A percentile compares a stretch with the other conserved stretches of the same genome.
phyloP scores from a whole-genome alignment of 1,140 invertebrate genomes.

The Adelges cooleyi region DNA sequence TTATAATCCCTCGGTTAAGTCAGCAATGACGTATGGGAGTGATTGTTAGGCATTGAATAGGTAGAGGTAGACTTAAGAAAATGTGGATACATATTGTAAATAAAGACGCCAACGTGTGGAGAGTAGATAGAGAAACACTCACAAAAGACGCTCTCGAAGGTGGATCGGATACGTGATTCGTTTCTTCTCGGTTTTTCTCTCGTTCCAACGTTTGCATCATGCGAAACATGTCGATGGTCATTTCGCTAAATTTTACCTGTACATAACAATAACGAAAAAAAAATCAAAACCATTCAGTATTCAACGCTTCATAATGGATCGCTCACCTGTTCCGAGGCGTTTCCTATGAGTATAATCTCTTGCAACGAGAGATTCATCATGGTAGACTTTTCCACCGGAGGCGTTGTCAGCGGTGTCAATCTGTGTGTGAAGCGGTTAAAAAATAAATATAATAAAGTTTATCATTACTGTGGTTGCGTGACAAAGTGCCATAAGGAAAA shows the following conservation, averaged over 20 bases:
- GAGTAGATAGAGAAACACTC: constrained; percentile 31
- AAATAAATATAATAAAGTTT: neutral
- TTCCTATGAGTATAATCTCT: constrained; percentile 91
- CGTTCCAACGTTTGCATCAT: constrained; percentile 91
- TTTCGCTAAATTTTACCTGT: constrained; percentile 89
- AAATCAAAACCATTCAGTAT: too few relatives aligned
- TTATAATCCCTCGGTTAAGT: too few relatives aligned
- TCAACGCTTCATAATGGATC: neutral
- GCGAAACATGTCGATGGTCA: constrained; percentile 96
- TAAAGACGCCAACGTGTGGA: too few relatives aligned
- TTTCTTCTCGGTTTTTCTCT: constrained; percentile 69
- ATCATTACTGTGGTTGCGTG: neutral
- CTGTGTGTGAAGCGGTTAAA: constrained; percentile 43
- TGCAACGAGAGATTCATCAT: constrained; percentile 78
- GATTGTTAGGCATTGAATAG: too few relatives aligned
- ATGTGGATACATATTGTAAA: too few relatives aligned
- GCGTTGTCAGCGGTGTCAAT: constrained; percentile 70
- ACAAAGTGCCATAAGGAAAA: constrained; percentile 1
- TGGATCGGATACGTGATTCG: constrained; percentile 71
- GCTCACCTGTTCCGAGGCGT: constrained; percentile 70
- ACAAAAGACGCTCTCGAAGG: constrained; percentile 57
- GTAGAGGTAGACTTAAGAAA: too few relatives aligned
- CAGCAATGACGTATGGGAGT: too few relatives aligned
- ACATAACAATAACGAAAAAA: constrained; percentile 7
- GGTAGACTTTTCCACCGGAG: constrained; percentile 73